phyloP scores from a whole-genome alignment of 2,113 vertebrate genomes.

The Heterocephalus glaber region DNA sequence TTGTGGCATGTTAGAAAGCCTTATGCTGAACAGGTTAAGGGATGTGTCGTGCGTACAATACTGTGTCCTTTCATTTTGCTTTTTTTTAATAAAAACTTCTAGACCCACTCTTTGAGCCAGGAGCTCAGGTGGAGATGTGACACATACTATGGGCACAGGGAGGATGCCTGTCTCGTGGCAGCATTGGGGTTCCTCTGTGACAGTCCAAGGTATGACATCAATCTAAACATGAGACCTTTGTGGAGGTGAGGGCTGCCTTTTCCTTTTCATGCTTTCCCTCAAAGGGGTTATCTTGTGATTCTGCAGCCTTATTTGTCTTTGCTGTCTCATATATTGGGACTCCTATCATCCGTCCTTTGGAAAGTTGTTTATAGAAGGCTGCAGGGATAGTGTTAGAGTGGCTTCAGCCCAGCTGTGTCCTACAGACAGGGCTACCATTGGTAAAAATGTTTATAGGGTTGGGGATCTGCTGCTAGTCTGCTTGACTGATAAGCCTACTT shows the following conservation, averaged over 20 bases:
- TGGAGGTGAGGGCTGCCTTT: neutral
- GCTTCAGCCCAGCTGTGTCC: neutral
- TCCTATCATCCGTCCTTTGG: neutral
- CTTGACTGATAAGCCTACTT: neutral
- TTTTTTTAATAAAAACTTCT: neutral
- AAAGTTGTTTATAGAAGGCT: neutral
- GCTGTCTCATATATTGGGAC: neutral
- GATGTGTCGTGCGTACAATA: neutral
- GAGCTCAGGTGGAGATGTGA: neutral
- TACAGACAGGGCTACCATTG: neutral
- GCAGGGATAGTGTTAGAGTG: neutral
- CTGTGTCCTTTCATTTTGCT: neutral
- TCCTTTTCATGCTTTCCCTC: neutral
- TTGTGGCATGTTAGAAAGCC: neutral
- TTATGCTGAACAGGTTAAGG: neutral
- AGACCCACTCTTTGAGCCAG: neutral
- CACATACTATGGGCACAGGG: rapidly evolving
- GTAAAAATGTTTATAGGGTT: neutral
- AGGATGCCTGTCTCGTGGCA: neutral
- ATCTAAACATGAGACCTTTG: neutral
- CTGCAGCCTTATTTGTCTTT: neutral
- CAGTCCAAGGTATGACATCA: neutral
- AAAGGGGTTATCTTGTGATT: neutral
- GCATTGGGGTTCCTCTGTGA: neutral
- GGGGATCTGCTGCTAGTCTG: neutral